Percentiles rank a stretch among this genome's conserved stretches.
phyloP scores from a whole-genome alignment of 2,113 vertebrate species.

The Cephalopterus ornatus region DNA sequence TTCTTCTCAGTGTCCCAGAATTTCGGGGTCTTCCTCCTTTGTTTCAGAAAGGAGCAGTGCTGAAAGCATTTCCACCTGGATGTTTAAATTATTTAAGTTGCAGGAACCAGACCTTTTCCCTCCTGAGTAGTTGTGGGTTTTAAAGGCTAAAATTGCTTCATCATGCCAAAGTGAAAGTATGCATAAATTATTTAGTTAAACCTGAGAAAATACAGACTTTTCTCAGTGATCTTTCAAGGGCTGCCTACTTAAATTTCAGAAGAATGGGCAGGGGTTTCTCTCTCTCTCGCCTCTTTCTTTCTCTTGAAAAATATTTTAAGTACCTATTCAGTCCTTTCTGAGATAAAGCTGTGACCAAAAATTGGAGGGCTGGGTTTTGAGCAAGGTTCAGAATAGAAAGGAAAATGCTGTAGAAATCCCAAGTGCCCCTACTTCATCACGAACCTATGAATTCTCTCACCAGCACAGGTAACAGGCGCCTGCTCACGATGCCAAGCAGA shows the following conservation, averaged over 20 bases:
- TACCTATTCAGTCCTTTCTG: constrained; percentile 60
- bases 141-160: constrained; percentile 97
- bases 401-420: constrained; percentile 42
- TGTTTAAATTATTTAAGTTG: constrained; percentile 93
- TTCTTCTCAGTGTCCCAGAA: constrained; percentile 58
- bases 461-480: constrained; percentile 40
- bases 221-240: constrained; percentile 82
- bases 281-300: constrained; percentile 54
- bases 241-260: constrained; percentile 85
- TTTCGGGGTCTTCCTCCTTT: constrained; percentile 77
- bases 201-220: constrained; percentile 88
- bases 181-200: constrained; percentile 97
- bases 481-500: neutral
- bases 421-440: constrained; percentile 34
- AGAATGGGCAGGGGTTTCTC: constrained; percentile 67
- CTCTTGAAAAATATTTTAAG: constrained; percentile 72
- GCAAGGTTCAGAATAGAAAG: constrained; percentile 41
- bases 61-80: constrained; percentile 90
- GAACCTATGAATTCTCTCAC: neutral
- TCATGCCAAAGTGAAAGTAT: constrained; percentile 93
- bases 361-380: constrained; percentile 50
- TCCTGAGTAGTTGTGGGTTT: constrained; percentile 86
- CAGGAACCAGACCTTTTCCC: constrained; percentile 89
- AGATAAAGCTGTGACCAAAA: constrained; percentile 67
- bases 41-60: constrained; percentile 75